Evolutionary conservation across 1,140 invertebrate species (phyloP).

Genomic region (Ostrea edulis): DNA sequence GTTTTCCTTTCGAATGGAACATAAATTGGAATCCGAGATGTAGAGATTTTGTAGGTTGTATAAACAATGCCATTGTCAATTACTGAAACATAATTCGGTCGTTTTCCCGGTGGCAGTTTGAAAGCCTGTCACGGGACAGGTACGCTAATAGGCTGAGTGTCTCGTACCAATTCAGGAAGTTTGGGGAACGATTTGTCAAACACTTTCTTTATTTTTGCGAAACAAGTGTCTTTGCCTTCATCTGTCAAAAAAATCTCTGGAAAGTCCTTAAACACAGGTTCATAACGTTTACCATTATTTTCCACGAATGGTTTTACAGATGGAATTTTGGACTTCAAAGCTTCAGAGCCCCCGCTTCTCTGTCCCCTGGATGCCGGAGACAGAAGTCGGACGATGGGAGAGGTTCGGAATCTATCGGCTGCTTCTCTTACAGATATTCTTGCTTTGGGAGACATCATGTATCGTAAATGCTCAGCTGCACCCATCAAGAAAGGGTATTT

Average conservation of each 20-base stretch:
- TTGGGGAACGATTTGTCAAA: background rate
- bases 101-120: background rate
- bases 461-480: background rate
- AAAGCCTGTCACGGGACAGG: background rate
- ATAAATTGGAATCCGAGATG: background rate
- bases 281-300: slow-evolving; percentile 9
- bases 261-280: background rate
- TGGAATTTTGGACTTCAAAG: background rate
- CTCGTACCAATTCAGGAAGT: background rate
- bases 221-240: slow-evolving; percentile 21
- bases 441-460: background rate
- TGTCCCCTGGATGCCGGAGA: background rate
- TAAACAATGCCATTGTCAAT: background rate
- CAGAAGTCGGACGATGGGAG: background rate
- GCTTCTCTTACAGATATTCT: background rate
- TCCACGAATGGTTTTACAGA: background rate
- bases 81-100: background rate
- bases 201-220: background rate
- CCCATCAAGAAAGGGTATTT: background rate
- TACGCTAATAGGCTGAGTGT: background rate
- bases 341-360: background rate
- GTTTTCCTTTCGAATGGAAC: background rate
- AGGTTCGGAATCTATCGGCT: background rate
- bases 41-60: background rate
- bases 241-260: background rate